These are phyloP conservation scores for Zaprionus inermis DNA, from an alignment of 1,140 invertebrate genomes.

Conservation along the genomic window DNA sequence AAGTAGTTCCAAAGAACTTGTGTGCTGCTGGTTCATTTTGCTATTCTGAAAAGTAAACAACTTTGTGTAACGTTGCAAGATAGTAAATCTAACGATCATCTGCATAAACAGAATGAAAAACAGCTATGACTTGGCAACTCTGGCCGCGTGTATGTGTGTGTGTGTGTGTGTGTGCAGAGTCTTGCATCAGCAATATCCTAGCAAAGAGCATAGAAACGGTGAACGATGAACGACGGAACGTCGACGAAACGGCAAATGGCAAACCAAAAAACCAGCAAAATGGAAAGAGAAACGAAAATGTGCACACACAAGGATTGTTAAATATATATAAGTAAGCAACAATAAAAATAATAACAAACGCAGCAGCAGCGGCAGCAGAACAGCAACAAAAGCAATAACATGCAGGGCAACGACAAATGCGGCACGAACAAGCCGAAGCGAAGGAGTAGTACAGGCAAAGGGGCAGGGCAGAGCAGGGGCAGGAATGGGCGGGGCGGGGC, in stretches of 20 bases:
- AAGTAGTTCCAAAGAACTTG: not conserved
- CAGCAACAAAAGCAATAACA: conserved; percentile 40
- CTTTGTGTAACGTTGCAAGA: not conserved
- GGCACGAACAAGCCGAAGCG: conserved; percentile 3
- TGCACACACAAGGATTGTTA: conserved; percentile 55
- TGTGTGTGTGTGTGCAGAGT: not conserved
- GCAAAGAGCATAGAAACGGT: not conserved
- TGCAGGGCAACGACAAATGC: conserved; percentile 34
- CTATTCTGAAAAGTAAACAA: not conserved
- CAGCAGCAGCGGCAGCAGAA: conserved; percentile 5
- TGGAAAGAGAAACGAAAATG: conserved; percentile 25
- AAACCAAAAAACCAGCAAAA: conserved; percentile 40
- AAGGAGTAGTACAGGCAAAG: not conserved
- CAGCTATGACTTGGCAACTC: not conserved
- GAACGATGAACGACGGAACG: not conserved
- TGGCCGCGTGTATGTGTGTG: not conserved
- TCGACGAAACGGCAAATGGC: conserved; percentile 42
- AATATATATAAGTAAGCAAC: conserved; percentile 25
- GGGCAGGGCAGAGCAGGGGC: not conserved
- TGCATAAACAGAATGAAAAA: not conserved
- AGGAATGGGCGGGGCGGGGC: too few relatives aligned
- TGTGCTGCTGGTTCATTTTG: not conserved
- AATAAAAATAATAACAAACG: conserved; percentile 41
- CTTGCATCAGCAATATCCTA: not conserved
- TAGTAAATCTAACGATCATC: not conserved